Evolutionary conservation across 2,888 invertebrate species (phyloP).

Genomic region (Cataglyphis altisquamis): DNA sequence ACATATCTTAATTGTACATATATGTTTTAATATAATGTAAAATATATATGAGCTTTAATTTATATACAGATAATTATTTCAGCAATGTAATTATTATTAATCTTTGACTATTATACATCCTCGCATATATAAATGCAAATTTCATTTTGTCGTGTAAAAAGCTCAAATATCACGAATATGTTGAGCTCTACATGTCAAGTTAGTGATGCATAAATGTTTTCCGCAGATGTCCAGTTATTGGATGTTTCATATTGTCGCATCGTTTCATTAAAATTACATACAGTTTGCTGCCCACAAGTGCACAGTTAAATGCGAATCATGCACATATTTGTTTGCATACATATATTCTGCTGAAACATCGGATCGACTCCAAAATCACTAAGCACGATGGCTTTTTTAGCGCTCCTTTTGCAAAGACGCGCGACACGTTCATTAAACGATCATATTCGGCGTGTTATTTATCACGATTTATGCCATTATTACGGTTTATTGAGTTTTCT

Average conservation of each 20-base stretch:
- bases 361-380: slow-evolving; percentile 19
- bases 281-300: slow-evolving; percentile 44
- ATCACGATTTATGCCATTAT: slow-evolving; percentile 36
- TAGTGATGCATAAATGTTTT: slow-evolving; percentile 47
- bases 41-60: not conserved
- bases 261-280: slow-evolving; percentile 57
- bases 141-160: slow-evolving; percentile 22
- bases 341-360: not conserved
- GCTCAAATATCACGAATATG: slow-evolving; percentile 27
- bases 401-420: slow-evolving; percentile 62
- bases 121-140: slow-evolving; percentile 34
- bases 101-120: slow-evolving; percentile 1
- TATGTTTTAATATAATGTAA: not conserved
- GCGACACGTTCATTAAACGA: slow-evolving; percentile 70
- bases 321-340: slow-evolving; percentile 21
- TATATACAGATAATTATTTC: not conserved
- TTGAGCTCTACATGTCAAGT: slow-evolving; percentile 39
- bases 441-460: slow-evolving; percentile 43
- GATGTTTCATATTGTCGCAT: slow-evolving; percentile 59
- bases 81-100: slow-evolving; percentile 28
- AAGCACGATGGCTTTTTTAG: slow-evolving; percentile 63
- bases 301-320: slow-evolving; percentile 39
- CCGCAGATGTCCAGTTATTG: slow-evolving; percentile 50
- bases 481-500: slow-evolving; percentile 41
- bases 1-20: not conserved